Evolutionary conservation across 1,140 invertebrate genomes (phyloP).

Genomic region (Lethrus apterus): DNA sequence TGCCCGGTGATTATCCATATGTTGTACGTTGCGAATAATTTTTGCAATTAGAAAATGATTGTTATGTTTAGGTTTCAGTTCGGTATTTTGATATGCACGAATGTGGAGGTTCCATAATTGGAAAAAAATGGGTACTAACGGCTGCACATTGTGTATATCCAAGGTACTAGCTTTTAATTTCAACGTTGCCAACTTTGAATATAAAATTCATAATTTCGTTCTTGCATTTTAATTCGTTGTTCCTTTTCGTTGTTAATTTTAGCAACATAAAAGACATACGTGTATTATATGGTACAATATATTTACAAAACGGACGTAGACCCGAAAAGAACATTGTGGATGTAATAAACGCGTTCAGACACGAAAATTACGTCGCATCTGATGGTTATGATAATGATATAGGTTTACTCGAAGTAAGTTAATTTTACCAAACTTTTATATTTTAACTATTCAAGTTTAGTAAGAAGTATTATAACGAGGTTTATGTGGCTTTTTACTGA

Average conservation of each 20-base stretch:
- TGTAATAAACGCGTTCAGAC: constrained; percentile 7
- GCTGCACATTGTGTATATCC: constrained; percentile 50
- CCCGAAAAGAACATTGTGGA: constrained; percentile 8
- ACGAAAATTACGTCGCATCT: constrained; percentile 11
- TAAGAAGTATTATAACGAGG: neutral
- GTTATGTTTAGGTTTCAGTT: constrained; percentile 17
- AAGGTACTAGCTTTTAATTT: no score
- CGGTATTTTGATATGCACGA: constrained; percentile 11
- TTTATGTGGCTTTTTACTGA: no score
- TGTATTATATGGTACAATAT: constrained; percentile 9
- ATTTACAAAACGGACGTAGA: constrained; percentile 10
- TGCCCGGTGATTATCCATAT: neutral
- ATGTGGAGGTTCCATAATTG: constrained; percentile 52
- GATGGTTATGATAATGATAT: constrained; percentile 15
- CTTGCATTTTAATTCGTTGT: neutral
- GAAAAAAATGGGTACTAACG: constrained; percentile 48
- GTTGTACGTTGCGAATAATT: neutral
- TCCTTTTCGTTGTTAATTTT: neutral
- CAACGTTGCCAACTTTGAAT: no score
- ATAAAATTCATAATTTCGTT: neutral
- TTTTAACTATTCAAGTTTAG: neutral
- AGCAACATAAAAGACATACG: constrained; percentile 6
- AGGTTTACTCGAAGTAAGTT: constrained; percentile 12
- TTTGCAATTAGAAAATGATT: neutral
- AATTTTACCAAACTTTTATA: neutral